Evolutionary conservation across 1,140 invertebrate genomes (phyloP).

Genomic region (Adelges cooleyi): DNA sequence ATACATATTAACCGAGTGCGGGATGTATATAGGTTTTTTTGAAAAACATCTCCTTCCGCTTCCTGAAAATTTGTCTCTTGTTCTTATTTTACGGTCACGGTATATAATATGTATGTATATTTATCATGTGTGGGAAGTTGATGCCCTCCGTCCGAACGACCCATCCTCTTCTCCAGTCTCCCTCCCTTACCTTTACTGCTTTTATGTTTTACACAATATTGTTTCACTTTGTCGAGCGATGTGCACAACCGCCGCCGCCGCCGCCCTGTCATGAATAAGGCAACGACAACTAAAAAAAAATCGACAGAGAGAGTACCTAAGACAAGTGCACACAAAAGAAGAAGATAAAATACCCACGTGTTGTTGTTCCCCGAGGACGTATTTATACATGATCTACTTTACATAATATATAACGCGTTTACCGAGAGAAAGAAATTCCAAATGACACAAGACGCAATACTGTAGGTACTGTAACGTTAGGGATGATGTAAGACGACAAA

Average conservation of each 20-base stretch:
- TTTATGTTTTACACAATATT: not conserved
- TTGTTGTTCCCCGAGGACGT: no score
- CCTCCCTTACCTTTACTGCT: not conserved
- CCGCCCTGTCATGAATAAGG: not conserved
- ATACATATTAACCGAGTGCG: not conserved
- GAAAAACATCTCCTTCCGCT: not conserved
- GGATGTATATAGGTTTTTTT: not conserved
- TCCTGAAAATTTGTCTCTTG: conserved; percentile 14
- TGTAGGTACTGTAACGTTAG: no score
- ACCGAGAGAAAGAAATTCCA: no score
- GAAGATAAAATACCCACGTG: no score
- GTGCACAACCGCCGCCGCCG: not conserved
- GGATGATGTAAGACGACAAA: no score
- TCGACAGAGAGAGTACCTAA: no score
- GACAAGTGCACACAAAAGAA: no score
- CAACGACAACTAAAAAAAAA: not conserved
- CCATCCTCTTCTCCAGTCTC: not conserved
- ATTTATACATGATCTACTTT: no score
- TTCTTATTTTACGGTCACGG: not conserved
- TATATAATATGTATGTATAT: not conserved
- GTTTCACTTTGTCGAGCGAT: not conserved
- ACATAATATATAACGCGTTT: no score
- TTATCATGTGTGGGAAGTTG: not conserved
- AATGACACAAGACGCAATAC: no score
- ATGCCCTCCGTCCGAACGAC: not conserved